Evolutionary conservation across 35 echinoderm and acorn worm species (phyloP).

Genomic region (Heliocidaris erythrogramma): DNA sequence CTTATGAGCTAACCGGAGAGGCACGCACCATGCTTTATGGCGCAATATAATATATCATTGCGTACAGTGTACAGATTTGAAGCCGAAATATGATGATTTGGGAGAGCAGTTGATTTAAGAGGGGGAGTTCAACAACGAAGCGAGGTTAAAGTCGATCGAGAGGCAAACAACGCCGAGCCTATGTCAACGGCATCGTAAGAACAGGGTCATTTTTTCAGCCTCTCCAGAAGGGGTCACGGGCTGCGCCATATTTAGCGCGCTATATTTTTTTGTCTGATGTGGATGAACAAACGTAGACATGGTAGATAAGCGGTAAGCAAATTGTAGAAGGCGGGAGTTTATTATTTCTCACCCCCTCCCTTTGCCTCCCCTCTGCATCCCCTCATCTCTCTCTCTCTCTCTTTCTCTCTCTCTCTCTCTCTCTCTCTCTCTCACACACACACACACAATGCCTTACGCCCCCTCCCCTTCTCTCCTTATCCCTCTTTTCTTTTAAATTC

Average conservation of each 20-base stretch:
- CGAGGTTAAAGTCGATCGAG: neutral
- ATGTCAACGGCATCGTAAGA: neutral
- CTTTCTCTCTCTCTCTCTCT: neutral
- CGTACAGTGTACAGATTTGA: neutral
- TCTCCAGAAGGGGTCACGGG: neutral
- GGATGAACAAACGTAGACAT: neutral
- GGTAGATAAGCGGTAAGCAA: neutral
- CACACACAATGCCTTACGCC: neutral
- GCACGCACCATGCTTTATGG: neutral
- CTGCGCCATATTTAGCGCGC: neutral
- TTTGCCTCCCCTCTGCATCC: neutral
- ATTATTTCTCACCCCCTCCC: neutral
- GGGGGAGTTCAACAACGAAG: neutral
- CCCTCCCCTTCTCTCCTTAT: neutral
- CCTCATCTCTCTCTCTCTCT: neutral
- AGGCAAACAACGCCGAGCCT: conserved; percentile 27
- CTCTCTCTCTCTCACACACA: neutral
- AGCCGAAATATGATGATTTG: neutral
- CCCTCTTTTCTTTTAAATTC: neutral
- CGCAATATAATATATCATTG: neutral
- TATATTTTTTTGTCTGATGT: neutral
- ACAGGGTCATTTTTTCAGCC: neutral
- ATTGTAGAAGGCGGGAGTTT: neutral
- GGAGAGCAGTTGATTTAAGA: neutral
- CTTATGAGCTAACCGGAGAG: neutral